Base-by-base conservation (phyloP, 2,888 invertebrate species). In the Onchidella celtica region DNA sequence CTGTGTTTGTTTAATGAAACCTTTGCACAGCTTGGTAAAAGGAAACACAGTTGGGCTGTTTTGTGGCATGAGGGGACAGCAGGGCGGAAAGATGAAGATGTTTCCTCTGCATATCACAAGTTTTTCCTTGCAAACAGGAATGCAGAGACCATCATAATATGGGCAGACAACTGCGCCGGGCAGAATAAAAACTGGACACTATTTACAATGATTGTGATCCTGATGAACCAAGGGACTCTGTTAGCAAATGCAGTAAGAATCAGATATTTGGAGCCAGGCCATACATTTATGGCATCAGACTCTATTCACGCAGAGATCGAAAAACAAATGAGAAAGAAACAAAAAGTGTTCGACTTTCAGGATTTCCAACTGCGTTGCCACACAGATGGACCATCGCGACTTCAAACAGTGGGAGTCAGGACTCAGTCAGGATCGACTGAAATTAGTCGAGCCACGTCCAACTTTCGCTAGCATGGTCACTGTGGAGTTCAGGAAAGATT, bases 181-280 rank as follows among this genome's bases (percentile, higher is more conserved):
- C 69, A 69, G 36, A 69, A 69, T n/a, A 69, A 69, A 65, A 69
- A 69, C 36, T 69, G 69, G 69, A 69, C 69, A 3, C 17, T 69
- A 36, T 69, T 69, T 21, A 38, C 69, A 11, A 69, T 69, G 69
- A 4, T 69, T 9, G n/a, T 38, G 9, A 29, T 34, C 36, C 4
- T 69, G 4, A 34, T 69, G 6, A 69, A 69, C 69, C 21, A 69
- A 9, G n/a, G 29, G n/a, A 69, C 6, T 3, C 32, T 29, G 6
- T 2, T n/a, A 3, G 24, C 32, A n/a, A 32, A 69, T 6, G 14
- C 6, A 34, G 32, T 69, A 9, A 24, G 24, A 2, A 6, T 69
- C 11, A 69, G 36, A 38, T 69, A 38, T 38, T 69, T 69, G 4
- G 69, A 69, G 24, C 69, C 69, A n/a, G 69, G 36, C 34, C 69